Evolutionary conservation across 1,140 invertebrate species (phyloP), one percentile per base, ranked within the genome.

Genomic region (Fopius arisanus): DNA sequence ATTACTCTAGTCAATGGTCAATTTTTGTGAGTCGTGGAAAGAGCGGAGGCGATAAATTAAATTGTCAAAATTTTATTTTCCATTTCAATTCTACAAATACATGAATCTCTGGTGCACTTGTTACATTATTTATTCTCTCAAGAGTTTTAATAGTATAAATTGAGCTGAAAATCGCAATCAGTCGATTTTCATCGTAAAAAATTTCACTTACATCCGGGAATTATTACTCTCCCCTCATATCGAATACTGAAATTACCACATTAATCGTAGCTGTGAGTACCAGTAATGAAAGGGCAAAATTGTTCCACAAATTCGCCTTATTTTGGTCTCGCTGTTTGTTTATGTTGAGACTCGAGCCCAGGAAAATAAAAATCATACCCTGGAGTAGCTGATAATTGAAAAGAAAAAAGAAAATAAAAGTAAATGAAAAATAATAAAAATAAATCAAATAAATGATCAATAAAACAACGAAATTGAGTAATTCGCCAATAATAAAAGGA

Each of bases 261-360:
- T 92, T 92, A 3, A 92, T 76, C 14, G 89, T 89, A 26, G 92
- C 90, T 66, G 91, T 89, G 37, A 92, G 40, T 10, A 91, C 82
- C 86, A 92, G 92, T 72, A 91, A 81, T 14, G 86, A 85, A 70
- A 92, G 81, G 75, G 89, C 88, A 16, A 90, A 81, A 78, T 93
- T 92, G 80, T 93, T 93, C 73, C 91, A 86, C 69, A 89, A 83
- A 77, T 92, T 90, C 0, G 92, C 91, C 75, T 85, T 89, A 19
- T 87, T 86, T 59, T 91, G 90, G 73, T 92, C 88, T 21, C 88
- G 81, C 70, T 89, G 84, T 65, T 90, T 90, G 83, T 93, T 93
- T 73, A 93, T 90, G 83, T 93, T 90, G 74, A 90, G 88, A 71
- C 87, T 87, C 12, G 89, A 87, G 72, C 91, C 90, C 37, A 93